Base-by-base conservation (phyloP, 2,888 invertebrate species). In the Phania funesta region DNA sequence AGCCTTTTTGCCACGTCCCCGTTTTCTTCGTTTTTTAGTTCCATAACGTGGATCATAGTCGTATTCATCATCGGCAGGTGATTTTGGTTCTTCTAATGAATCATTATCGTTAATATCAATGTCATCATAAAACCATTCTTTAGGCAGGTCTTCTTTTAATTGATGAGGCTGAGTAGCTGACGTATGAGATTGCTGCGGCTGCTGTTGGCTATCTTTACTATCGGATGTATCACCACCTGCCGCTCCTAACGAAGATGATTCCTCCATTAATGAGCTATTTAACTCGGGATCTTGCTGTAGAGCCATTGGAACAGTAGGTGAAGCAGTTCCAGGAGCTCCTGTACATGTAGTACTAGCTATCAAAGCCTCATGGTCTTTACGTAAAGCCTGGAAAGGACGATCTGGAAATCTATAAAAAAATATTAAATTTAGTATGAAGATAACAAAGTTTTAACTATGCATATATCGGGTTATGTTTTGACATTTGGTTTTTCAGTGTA, bases 51-150 rank as follows among this genome's bases (percentile, higher is more conserved):
- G 91, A 89, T 96, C 96, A 90, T 97, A 98, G 89, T 98, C 98
- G 88, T 96, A 96, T 90, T 98, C 98, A 13, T 97, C 97, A 88
- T 98, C 97, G 26, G 96, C 94, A 87, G 98, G 97, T 44, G 96
- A 95, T 88, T 98, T 97, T 0, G 96, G 97, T 87, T 97, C 97
- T 87, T 98, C 98, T 82, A 96, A 95, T 0, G 95, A 95, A 86
- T 97, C 98, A 92, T 97, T 96, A 89, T 98, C 98, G 78, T 97
- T 94, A 92, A 97, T 95, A 82, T 96, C 96, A 87, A 96, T 93
- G 83, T 97, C 97, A 88, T 97, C 97, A 87, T 96, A 97, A 91
- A 95, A 97, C 97, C 97, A 97, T 86, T 96, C 96, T 92, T 95
- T 96, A 85, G 94, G 93, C 84, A 92, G 91, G 88, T 95, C 95